Conservation (phyloP, 2,113 vertebrate species). For the Drymodes brunneopygia region DNA sequence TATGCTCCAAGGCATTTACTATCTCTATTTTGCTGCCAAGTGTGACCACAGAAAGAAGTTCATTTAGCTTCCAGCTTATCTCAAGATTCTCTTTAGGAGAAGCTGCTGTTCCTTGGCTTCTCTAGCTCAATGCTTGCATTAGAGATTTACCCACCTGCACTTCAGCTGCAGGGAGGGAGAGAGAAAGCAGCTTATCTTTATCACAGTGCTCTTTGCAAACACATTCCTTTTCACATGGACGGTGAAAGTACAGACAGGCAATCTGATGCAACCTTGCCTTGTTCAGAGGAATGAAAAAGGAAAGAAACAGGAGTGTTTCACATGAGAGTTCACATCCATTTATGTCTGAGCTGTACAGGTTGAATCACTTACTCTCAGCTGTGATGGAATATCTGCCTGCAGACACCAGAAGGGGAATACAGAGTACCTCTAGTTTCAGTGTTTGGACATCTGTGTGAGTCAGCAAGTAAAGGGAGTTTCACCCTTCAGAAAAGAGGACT, state of each 20-base stretch:
- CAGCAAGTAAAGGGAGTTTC: not conserved
- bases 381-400: not conserved
- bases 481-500: not conserved
- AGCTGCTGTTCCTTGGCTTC: not conserved
- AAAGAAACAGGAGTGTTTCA: not conserved
- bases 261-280: not conserved
- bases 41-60: not conserved
- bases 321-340: not conserved
- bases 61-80: not conserved
- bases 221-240: not conserved
- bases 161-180: not conserved
- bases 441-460: fast-evolving
- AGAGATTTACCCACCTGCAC: not conserved
- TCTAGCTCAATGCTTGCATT: not conserved
- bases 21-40: not conserved
- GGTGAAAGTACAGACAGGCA: not conserved
- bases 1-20: not conserved
- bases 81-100: not conserved
- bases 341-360: not conserved
- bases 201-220: not conserved
- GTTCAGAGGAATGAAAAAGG: not conserved
- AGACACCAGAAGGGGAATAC: not conserved
- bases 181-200: not conserved
- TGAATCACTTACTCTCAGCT: not conserved
- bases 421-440: not conserved